Percentiles rank a stretch among this genome's conserved stretches.
Conservation (phyloP, 2,888 invertebrate species). For the Ormyrus labotus region DNA sequence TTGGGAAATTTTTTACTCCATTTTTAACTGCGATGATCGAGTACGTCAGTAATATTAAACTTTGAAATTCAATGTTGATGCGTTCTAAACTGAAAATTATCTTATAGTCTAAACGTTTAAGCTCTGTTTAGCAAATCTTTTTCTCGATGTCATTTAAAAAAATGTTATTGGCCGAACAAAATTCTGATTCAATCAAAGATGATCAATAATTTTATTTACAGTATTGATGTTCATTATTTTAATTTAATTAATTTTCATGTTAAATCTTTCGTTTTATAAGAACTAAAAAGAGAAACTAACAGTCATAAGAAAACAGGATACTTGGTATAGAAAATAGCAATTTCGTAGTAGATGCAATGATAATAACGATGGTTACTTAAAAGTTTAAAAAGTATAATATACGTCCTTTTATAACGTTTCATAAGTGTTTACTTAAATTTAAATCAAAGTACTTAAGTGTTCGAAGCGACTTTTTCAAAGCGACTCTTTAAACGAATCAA, state of each 20-base stretch:
- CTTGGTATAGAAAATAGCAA: neutral
- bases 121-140: too few species aligned
- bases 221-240: neutral
- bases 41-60: neutral
- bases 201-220: neutral
- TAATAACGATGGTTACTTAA: conserved; percentile 2
- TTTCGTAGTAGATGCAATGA: too few species aligned
- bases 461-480: neutral
- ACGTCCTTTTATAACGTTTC: conserved; percentile 40
- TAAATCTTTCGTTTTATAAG: too few species aligned
- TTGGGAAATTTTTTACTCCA: too few species aligned
- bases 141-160: too few species aligned
- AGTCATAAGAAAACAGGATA: neutral
- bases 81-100: neutral
- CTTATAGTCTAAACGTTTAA: neutral
- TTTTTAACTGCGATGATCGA: too few species aligned
- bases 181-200: too few species aligned
- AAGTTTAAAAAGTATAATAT: conserved; percentile 28
- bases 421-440: conserved; percentile 40
- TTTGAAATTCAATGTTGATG: neutral
- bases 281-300: too few species aligned
- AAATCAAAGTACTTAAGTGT: conserved; percentile 17
- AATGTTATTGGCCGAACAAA: too few species aligned
- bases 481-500: too few species aligned
- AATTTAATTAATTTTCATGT: neutral